phyloP scores from a whole-genome alignment of 2,113 vertebrate species.

The Alectura lathami region DNA sequence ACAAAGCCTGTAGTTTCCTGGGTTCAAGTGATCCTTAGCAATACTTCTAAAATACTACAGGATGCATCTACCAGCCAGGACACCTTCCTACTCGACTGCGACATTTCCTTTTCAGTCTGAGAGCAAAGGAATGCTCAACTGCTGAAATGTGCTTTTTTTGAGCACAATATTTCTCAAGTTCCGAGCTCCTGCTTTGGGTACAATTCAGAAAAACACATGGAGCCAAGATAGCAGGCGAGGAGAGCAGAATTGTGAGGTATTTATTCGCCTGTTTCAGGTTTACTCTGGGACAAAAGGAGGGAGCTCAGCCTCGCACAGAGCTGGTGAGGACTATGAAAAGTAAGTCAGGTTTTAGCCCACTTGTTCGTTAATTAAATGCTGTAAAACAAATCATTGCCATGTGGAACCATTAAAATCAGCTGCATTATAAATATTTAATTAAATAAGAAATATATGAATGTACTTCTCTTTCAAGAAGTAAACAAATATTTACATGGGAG shows the following conservation, averaged over 20 bases:
- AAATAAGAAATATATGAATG: not conserved
- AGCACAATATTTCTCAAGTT: not conserved
- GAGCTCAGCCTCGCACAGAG: not conserved
- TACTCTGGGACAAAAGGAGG: not conserved
- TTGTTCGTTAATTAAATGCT: not conserved
- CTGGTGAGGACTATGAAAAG: not conserved
- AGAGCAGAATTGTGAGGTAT: not conserved
- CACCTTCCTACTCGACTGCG: not conserved
- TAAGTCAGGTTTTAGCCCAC: not conserved
- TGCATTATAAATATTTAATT: not conserved
- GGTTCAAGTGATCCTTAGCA: not conserved
- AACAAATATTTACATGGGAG: not conserved
- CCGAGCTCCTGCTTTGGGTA: accelerated
- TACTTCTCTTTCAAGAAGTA: not conserved
- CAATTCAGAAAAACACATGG: not conserved
- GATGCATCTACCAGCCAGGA: not conserved
- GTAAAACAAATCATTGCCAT: not conserved
- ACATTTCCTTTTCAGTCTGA: not conserved
- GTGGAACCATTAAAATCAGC: not conserved
- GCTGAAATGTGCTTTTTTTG: not conserved
- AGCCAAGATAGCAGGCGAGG: not conserved
- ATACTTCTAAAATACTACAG: not conserved
- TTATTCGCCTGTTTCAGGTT: not conserved
- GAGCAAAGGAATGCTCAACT: not conserved
- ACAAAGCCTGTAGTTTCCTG: not conserved